phyloP scores from a whole-genome alignment of 2,113 vertebrate genomes.

The Machaerirhynchus nigripectus region DNA sequence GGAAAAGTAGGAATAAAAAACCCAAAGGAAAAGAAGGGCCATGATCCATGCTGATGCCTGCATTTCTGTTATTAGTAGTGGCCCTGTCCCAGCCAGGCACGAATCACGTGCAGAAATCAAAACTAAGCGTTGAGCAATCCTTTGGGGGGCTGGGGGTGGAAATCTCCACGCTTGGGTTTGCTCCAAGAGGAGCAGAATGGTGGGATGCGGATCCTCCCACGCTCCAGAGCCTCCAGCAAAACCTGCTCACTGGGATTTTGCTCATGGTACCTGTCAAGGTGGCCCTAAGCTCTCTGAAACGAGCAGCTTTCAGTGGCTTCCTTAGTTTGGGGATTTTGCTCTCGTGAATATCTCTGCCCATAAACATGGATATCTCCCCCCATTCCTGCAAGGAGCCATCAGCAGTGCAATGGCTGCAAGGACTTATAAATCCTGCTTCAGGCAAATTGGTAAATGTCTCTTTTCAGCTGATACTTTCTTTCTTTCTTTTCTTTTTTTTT shows the following conservation, averaged over 20 bases:
- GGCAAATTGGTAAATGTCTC: background rate
- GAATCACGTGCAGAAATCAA: constrained; percentile 40
- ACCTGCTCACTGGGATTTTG: background rate
- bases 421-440: background rate
- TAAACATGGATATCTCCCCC: background rate
- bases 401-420: background rate
- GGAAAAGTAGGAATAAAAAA: background rate
- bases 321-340: background rate
- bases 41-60: constrained; percentile 35
- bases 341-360: background rate
- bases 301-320: background rate
- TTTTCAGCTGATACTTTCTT: too few species aligned
- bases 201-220: background rate
- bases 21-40: background rate
- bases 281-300: background rate
- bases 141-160: background rate
- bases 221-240: background rate
- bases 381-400: background rate
- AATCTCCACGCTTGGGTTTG: background rate
- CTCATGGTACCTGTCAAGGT: rapidly evolving
- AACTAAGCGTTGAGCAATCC: background rate
- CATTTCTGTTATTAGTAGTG: constrained; percentile 52
- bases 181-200: background rate
- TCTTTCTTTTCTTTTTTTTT: background rate
- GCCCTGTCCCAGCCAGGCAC: constrained; percentile 38